Evolutionary conservation across 2,113 vertebrate species (phyloP).

Genomic region (Cranoglanis bouderius): DNA sequence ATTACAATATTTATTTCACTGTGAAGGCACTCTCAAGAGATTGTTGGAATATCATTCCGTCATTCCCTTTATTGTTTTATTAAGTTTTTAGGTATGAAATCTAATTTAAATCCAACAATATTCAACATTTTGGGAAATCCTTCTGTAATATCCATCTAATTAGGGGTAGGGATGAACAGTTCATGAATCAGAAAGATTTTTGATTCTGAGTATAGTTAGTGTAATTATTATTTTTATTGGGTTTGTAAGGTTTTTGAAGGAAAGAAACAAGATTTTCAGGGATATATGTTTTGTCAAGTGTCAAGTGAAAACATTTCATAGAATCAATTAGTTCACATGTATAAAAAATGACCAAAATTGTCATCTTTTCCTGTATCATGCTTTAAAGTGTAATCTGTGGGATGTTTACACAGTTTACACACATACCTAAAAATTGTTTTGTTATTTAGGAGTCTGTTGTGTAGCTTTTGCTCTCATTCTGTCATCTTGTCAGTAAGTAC

Average conservation of each 20-base stretch:
- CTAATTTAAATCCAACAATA: neutral
- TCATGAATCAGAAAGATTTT: neutral
- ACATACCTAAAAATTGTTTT: neutral
- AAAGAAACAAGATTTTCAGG: neutral
- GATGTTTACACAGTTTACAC: neutral
- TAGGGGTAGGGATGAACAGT: neutral
- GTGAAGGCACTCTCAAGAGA: neutral
- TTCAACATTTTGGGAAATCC: neutral
- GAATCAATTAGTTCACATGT: neutral
- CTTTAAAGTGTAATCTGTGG: neutral
- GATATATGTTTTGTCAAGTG: neutral
- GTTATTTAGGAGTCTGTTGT: neutral
- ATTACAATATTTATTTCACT: neutral
- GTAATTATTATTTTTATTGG: no score
- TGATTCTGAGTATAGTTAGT: neutral
- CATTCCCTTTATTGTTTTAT: neutral
- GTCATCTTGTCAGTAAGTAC: slow-evolving; percentile 10
- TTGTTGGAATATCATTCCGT: neutral
- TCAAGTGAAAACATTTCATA: neutral
- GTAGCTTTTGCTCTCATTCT: neutral
- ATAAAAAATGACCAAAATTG: neutral
- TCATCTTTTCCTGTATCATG: neutral
- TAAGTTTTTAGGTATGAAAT: neutral
- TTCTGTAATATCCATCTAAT: neutral
- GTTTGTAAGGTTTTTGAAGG: no score